Percentiles rank a stretch among this genome's conserved stretches.
These are phyloP conservation scores for Lamproptera curius DNA, from an alignment of 2,888 invertebrate species.

Conservation along the genomic window DNA sequence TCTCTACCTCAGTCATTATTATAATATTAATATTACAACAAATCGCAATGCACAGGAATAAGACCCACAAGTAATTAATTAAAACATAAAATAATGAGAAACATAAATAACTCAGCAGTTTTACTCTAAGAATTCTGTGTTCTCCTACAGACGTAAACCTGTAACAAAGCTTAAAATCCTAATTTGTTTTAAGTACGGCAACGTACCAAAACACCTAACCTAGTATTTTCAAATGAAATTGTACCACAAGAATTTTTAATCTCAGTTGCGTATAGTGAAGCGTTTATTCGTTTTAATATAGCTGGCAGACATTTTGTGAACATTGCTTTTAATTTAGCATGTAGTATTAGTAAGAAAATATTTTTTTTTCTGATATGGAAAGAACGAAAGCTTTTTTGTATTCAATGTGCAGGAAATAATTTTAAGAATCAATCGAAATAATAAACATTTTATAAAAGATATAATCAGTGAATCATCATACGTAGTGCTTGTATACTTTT, in stretches of 20 bases:
- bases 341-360: too few species aligned
- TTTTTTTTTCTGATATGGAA: too few species aligned
- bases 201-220: neutral
- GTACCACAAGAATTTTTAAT: conserved; percentile 20
- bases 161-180: neutral
- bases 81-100: neutral
- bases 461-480: neutral
- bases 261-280: conserved; percentile 4
- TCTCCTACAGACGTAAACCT: neutral
- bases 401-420: neutral
- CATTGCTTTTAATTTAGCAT: conserved; percentile 11
- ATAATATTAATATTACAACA: too few species aligned
- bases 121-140: too few species aligned
- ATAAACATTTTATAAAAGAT: conserved; percentile 1
- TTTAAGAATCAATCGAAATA: neutral
- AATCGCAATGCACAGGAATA: too few species aligned
- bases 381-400: too few species aligned
- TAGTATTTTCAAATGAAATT: conserved; percentile 12
- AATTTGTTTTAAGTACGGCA: too few species aligned
- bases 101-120: too few species aligned
- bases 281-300: conserved; percentile 10
- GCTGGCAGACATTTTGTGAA: conserved; percentile 9
- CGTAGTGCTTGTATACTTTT: too few species aligned
- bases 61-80: neutral
- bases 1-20: too few species aligned